phyloP scores from a whole-genome alignment of 2,888 invertebrate species.

The Cheilosia variabilis region DNA sequence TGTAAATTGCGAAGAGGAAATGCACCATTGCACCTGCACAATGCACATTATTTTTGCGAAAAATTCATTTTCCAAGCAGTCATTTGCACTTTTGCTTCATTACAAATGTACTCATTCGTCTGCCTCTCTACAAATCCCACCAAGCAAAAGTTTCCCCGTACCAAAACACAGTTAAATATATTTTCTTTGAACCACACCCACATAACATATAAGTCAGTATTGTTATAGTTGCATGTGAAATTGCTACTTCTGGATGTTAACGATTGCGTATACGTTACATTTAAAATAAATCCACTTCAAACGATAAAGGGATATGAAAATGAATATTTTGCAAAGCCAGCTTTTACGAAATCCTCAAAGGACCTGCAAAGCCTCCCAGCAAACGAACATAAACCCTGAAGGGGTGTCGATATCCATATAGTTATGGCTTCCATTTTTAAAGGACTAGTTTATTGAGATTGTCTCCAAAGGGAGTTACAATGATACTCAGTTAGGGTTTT shows the following conservation, averaged over 20 bases:
- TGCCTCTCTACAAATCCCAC: too few species aligned
- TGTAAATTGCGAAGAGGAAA: too few species aligned
- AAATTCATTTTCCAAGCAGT: too few species aligned
- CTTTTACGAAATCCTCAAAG: constrained; percentile 23
- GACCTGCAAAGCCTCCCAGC: constrained; percentile 14
- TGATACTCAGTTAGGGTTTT: neutral
- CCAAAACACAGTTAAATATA: neutral
- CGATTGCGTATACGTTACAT: constrained; percentile 12
- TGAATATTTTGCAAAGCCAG: constrained; percentile 10
- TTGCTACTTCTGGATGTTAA: neutral
- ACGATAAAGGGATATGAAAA: constrained; percentile 18
- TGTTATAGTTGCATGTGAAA: neutral
- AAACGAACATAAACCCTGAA: constrained; percentile 12
- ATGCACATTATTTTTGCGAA: too few species aligned
- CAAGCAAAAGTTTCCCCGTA: too few species aligned
- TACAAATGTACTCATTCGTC: too few species aligned
- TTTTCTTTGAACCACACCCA: neutral
- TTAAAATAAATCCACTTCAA: constrained; percentile 20
- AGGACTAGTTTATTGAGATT: constrained; percentile 28
- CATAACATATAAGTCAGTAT: neutral
- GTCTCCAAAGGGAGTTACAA: constrained; percentile 28
- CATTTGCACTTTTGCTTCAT: too few species aligned
- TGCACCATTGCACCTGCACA: too few species aligned
- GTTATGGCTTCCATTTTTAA: constrained; percentile 27
- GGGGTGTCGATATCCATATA: constrained; percentile 22